Evolutionary conservation across 2,888 invertebrate genomes (phyloP).

Genomic region (Mantis religiosa): DNA sequence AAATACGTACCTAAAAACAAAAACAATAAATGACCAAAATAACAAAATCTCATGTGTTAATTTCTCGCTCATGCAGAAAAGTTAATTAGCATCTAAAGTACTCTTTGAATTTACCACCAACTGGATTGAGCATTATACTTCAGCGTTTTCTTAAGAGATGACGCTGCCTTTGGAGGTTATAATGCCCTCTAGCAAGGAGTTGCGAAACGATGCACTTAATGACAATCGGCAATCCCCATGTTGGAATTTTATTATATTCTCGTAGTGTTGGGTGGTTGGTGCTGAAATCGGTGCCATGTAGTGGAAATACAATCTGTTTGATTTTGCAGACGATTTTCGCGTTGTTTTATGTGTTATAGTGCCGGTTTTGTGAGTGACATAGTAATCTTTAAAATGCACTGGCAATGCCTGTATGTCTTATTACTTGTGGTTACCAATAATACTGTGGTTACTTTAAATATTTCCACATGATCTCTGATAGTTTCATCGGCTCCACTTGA

Average conservation of each 20-base stretch:
- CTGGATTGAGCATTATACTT: not conserved
- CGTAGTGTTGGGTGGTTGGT: slow-evolving; percentile 14
- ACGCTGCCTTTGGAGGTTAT: not conserved
- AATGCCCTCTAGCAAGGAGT: not conserved
- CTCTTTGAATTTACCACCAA: too few relatives aligned
- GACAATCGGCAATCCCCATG: slow-evolving; percentile 1
- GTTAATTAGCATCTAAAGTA: too few relatives aligned
- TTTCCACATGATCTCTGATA: not conserved
- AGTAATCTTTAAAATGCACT: not conserved
- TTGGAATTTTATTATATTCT: slow-evolving; percentile 14
- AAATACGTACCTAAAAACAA: too few relatives aligned
- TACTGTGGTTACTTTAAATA: not conserved
- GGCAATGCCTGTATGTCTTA: not conserved
- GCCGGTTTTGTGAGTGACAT: not conserved
- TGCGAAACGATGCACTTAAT: not conserved
- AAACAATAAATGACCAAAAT: too few relatives aligned
- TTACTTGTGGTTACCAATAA: not conserved
- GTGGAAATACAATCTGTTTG: not conserved
- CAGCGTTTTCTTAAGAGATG: not conserved
- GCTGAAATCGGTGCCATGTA: not conserved
- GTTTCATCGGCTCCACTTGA: not conserved
- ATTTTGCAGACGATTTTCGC: not conserved
- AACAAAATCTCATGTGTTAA: too few relatives aligned
- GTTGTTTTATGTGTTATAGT: not conserved
- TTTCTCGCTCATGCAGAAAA: too few relatives aligned